Evolutionary conservation across 1,140 invertebrate species (phyloP).

Genomic region (Drosophila pandora): DNA sequence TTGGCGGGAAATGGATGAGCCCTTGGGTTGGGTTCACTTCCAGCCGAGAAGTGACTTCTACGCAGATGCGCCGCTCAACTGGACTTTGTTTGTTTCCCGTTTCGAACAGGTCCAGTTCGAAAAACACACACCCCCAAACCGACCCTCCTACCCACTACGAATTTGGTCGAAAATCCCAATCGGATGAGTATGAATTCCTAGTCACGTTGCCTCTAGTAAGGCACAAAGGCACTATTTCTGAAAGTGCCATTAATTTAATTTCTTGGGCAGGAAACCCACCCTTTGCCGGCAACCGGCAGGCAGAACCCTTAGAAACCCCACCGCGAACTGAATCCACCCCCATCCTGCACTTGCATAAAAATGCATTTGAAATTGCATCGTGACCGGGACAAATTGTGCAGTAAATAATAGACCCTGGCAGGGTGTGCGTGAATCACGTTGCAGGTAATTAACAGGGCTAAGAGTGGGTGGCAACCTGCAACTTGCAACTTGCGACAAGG

Average conservation of each 20-base stretch:
- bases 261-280: conserved; percentile 38
- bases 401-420: conserved; percentile 30
- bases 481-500: conserved; percentile 33
- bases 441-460: conserved; percentile 41
- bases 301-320: conserved; percentile 7
- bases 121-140: conserved; percentile 47
- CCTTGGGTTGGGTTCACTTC: conserved; percentile 26
- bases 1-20: conserved; percentile 40
- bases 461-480: conserved; percentile 30
- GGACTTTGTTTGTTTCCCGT: conserved; percentile 74
- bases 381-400: conserved; percentile 71
- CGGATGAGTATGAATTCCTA: conserved; percentile 53
- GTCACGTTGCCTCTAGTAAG: conserved; percentile 72
- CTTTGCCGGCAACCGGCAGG: background rate
- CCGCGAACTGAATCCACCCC: conserved; percentile 38
- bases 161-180: conserved; percentile 31
- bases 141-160: conserved; percentile 4
- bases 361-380: conserved; percentile 76
- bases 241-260: conserved; percentile 43
- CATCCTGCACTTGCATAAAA: conserved; percentile 63
- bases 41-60: conserved; percentile 23
- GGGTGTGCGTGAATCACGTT: conserved; percentile 65
- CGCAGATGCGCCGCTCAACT: conserved; percentile 52
- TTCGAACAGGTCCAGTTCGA: conserved; percentile 59
- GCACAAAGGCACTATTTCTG: conserved; percentile 16